phyloP scores from a whole-genome alignment of 1,140 invertebrate species.

The Ridgeia piscesae region DNA sequence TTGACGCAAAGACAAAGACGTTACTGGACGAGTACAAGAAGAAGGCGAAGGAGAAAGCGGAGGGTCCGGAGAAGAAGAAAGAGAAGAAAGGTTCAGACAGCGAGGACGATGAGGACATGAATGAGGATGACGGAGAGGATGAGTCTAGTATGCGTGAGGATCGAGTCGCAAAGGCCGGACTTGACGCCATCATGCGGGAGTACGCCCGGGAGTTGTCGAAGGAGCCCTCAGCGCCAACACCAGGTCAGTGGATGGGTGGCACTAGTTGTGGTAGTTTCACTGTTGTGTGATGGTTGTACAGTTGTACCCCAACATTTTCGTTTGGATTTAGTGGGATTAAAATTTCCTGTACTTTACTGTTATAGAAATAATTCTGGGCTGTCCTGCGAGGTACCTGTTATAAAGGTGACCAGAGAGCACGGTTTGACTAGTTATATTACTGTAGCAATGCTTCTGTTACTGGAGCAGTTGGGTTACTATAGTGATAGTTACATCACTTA shows the following conservation, averaged over 20 bases:
- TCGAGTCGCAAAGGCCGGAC: slow-evolving; percentile 69
- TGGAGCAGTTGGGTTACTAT: too few species aligned
- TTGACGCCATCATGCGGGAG: slow-evolving; percentile 77
- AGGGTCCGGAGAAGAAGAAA: slow-evolving; percentile 56
- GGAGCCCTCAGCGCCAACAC: slow-evolving; percentile 19
- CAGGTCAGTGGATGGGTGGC: not conserved
- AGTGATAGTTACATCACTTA: too few species aligned
- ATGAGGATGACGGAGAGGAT: slow-evolving; percentile 45
- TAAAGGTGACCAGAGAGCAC: too few species aligned
- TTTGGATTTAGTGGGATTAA: too few species aligned
- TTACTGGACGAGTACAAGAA: slow-evolving; percentile 84
- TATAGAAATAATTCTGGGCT: too few species aligned
- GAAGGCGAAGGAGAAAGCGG: slow-evolving; percentile 43
- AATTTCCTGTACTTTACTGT: too few species aligned
- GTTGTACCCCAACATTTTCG: too few species aligned
- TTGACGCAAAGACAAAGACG: slow-evolving; percentile 96
- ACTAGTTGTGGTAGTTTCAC: not conserved
- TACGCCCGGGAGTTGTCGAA: slow-evolving; percentile 70
- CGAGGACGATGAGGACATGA: slow-evolving; percentile 38
- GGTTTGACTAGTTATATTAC: too few species aligned
- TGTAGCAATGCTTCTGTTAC: too few species aligned
- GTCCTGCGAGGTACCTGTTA: too few species aligned
- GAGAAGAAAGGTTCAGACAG: slow-evolving; percentile 61
- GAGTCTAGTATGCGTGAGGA: slow-evolving; percentile 50
- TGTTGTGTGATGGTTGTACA: not conserved